These are phyloP conservation scores for Drosophila histrio DNA, from an alignment of 2,888 invertebrate species.

Conservation along the genomic window DNA sequence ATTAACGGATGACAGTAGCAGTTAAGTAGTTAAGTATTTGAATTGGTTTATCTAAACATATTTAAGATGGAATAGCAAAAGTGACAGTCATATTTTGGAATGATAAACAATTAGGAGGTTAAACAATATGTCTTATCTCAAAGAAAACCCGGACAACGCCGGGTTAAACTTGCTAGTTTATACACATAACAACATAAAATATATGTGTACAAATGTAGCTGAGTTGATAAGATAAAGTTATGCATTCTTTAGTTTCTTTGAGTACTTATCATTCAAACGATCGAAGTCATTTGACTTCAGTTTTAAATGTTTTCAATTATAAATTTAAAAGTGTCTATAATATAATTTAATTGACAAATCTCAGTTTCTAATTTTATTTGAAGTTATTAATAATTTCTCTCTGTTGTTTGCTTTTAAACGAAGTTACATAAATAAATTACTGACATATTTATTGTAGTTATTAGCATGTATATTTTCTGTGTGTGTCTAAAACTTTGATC, in stretches of 20 bases:
- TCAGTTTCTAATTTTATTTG: no score
- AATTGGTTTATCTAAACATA: neutral
- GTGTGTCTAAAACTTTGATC: neutral
- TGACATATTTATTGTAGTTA: no score
- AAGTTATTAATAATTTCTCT: no score
- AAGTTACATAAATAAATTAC: no score
- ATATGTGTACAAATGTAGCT: neutral
- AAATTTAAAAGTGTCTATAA: neutral
- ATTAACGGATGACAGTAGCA: neutral
- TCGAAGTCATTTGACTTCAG: no score
- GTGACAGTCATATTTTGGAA: neutral
- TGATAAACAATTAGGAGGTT: neutral
- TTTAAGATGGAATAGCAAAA: neutral
- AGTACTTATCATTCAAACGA: neutral
- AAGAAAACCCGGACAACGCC: neutral
- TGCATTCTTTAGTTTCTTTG: neutral
- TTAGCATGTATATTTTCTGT: neutral
- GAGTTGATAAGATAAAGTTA: constrained; percentile 5
- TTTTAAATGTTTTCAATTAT: neutral
- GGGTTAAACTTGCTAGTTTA: neutral
- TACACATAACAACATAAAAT: neutral
- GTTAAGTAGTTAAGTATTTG: neutral
- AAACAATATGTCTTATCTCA: neutral
- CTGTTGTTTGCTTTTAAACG: no score
- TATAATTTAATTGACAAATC: no score